A percentile compares a stretch with the other conserved stretches of the same genome.
phyloP scores from a whole-genome alignment of 2,113 vertebrate species.

The Ancistrus triradiatus region DNA sequence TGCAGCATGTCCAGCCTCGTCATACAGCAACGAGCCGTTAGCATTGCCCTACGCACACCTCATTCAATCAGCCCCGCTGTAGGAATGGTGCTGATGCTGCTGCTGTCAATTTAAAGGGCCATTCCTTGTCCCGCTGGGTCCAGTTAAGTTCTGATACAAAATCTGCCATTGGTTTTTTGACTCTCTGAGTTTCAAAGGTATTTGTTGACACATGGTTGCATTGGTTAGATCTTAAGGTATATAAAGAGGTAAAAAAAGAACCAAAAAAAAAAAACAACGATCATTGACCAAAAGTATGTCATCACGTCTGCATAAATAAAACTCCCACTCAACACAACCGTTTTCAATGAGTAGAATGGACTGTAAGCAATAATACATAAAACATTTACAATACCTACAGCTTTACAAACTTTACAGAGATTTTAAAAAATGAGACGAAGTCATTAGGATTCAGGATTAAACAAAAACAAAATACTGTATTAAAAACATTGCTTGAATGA shows the following conservation, averaged over 20 bases:
- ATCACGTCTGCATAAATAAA: slow-evolving; percentile 53
- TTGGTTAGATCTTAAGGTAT: slow-evolving; percentile 30
- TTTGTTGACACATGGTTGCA: slow-evolving; percentile 5
- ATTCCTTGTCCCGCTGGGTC: too few species aligned
- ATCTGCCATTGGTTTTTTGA: neutral
- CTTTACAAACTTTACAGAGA: slow-evolving; percentile 60
- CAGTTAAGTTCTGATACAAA: slow-evolving; percentile 26
- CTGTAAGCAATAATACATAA: slow-evolving; percentile 63
- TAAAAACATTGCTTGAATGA: slow-evolving; percentile 48
- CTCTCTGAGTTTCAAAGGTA: slow-evolving; percentile 17
- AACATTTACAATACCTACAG: slow-evolving; percentile 70
- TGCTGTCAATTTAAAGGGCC: too few species aligned
- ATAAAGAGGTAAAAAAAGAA: too few species aligned
- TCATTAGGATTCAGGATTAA: slow-evolving; percentile 34
- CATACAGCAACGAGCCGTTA: slow-evolving; percentile 36
- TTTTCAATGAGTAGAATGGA: slow-evolving; percentile 49
- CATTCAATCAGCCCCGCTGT: too few species aligned
- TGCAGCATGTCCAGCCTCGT: slow-evolving; percentile 39
- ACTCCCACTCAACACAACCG: slow-evolving; percentile 42
- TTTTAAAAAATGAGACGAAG: slow-evolving; percentile 51
- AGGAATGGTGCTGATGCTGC: slow-evolving; percentile 1
- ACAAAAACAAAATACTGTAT: slow-evolving; percentile 37
- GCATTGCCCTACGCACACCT: neutral
- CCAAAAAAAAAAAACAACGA: slow-evolving; percentile 26
- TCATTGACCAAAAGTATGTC: slow-evolving; percentile 52